Base-by-base conservation (phyloP, 2,888 invertebrate species). In the Julus scandinavius region DNA sequence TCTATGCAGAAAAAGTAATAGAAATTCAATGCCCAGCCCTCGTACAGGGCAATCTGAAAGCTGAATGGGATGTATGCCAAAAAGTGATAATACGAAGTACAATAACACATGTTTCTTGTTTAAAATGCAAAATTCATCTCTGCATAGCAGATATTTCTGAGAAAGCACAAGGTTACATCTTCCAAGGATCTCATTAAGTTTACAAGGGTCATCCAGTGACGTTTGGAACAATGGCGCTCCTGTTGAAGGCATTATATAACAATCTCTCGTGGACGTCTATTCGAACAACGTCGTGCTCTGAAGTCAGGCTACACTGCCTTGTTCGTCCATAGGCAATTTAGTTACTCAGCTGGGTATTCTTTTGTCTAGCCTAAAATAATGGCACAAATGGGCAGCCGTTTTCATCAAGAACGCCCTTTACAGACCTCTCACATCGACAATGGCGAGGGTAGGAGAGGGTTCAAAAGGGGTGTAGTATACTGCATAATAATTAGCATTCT, bases 401-500 rank as follows among this genome's bases (percentile, higher is more conserved):
- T 80, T 13, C 38, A 80, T 38, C 38, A 9, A 80, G 13, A 29
- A 80, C 38, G 9, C 29, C 20, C 13, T 72, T 80, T 38, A 38
- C 15, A 11, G 80, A 80, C 38, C 80, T 80, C 11, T 11, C 72
- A 5, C 80, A 80, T 38, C 15, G 80, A 80, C 80, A 80, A 80
- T 80, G 29, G 38, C 80, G 13, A 80, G 29, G 13, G 38, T 72
- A 29, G 29, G 11, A 80, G 80, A 3, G 13, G 11, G 38, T 6
- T 38, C 38, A 38, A 80, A 20, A 80, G 20, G 38, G 20, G 38
- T 11, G 20, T 29, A 38, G 38, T 13, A 80, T 72, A 72, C 72
- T 13, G 80, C 38, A 13, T 11, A 80, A 29, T 80, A 80, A 80
- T 80, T 20, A 38, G 80, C 80, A 80, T 80, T 80, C 80, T 80